Base-by-base conservation (phyloP, 2,888 invertebrate genomes). In the Phortica okadai region DNA sequence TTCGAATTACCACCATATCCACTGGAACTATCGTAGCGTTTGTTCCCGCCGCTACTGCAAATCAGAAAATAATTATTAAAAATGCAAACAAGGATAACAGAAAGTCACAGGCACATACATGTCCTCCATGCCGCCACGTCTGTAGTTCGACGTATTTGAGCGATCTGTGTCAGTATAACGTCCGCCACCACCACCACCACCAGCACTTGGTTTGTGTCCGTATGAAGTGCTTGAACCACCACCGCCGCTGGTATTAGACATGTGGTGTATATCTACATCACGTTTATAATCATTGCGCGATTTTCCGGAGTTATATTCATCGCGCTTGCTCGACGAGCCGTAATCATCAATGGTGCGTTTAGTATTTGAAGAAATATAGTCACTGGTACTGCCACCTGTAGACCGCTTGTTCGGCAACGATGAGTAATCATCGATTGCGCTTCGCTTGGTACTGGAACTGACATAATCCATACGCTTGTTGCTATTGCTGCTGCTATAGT, bases 211-310 rank as follows among this genome's bases (percentile, higher is more conserved):
- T 72, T 81, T 82, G 74, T 83, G 75, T 16, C 80, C 72, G 41
- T 80, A 78, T 70, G 79, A 79, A 70, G 77, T 77, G 33, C 78
- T 78, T 6, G 76, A 76, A 73, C 77, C 79, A 42, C 41, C 66
- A 42, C 77, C 75, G 69, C 64, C 45, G 74, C 79, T 74, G 72
- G 80, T 81, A 72, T 81, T 80, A 44, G 82, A 83, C 75, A 91
- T 81, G 78, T 89, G 91, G 67, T 88, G 90, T n/a, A 91, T 87
- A 67, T 91, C 91, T 10, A 90, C 89, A 16, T 91, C 91, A n/a
- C 91, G 90, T 54, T 91, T 91, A 74, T 91, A 88, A 1, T 87
- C 87, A 41, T 85, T 85, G 7, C 87, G 84, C 6, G 81, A 78
- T 6, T 80, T 58, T 8, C 64, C 44, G 72, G 84, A 84, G 41